A percentile compares a stretch with the other conserved stretches of the same genome.
Conservation (phyloP, 2,797 vertebrate species). For the Sebastes diploproa region DNA sequence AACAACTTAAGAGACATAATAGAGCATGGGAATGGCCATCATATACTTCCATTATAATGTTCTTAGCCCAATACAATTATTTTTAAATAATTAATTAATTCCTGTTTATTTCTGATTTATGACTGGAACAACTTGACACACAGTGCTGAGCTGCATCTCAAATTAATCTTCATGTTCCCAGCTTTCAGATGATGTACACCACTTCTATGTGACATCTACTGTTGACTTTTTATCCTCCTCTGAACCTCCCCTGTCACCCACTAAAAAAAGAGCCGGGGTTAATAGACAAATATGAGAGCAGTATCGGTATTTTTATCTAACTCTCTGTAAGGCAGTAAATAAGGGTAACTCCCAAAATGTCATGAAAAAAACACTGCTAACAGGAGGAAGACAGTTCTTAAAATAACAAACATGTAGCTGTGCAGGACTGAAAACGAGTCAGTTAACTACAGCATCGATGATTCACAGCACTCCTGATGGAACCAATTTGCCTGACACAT, state of each 20-base stretch:
- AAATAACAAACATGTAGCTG: neutral
- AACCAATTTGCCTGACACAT: neutral
- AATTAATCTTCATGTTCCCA: neutral
- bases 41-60: neutral
- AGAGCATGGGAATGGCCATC: neutral
- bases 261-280: neutral
- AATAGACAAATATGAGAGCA: neutral
- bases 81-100: neutral
- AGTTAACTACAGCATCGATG: neutral
- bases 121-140: neutral
- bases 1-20: neutral
- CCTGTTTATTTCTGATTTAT: neutral
- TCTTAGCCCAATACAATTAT: neutral
- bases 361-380: neutral
- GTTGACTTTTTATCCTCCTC: too few species aligned
- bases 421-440: neutral
- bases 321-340: neutral
- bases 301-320: neutral
- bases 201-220: neutral
- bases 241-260: neutral
- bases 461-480: neutral
- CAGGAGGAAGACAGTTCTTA: neutral
- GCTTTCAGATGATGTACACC: neutral
- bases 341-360: neutral
- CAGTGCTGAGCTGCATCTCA: neutral